Evolutionary conservation across 2,888 invertebrate species (phyloP), one percentile per base, ranked within the genome.

Genomic region (Drosophila fulvimacula): DNA sequence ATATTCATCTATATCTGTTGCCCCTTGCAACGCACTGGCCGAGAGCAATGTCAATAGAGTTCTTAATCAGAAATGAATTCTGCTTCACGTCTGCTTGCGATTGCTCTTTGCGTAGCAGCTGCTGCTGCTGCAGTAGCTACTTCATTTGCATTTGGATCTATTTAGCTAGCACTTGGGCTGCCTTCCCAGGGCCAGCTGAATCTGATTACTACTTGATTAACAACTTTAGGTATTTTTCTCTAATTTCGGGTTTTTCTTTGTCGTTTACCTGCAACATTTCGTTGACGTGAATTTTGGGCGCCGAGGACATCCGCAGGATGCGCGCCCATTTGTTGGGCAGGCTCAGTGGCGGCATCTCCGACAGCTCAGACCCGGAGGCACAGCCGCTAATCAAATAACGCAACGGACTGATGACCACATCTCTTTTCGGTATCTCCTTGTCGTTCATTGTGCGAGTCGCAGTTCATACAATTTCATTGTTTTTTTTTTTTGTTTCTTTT

Each of bases 201-300:
- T 67, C 68, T 5, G 52, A 60, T 68, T 46, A 41, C 44, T n/a
- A 7, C 38, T 46, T 55, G 17, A 61, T 39, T 42, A 38, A 30
- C 30, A 38, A 24, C 7, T 64, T 44, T n/a, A n/a, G n/a, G n/a
- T n/a, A n/a, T n/a, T n/a, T n/a, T n/a, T n/a, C n/a, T n/a, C 19
- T 11, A 9, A 36, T 42, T 46, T 32, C 19, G 0, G 21, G 15
- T 2, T 34, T 3, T 4, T 3, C 13, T 27, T 6, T 39, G 15
- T 17, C 36, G 9, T 42, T 82, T 91, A 93, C 93, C 93, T 92
- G 82, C 42, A 93, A 48, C 41, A 92, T 79, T 46, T 92, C 92
- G 59, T 91, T 91, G 44, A 90, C 81, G 21, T 85, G 85, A 51
- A 92, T 86, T 88, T 92, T 92, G 11, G 91, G 88, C 57, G 78